Base-by-base conservation (phyloP, 2,797 vertebrate species). In the Chloroceryle amazona region DNA sequence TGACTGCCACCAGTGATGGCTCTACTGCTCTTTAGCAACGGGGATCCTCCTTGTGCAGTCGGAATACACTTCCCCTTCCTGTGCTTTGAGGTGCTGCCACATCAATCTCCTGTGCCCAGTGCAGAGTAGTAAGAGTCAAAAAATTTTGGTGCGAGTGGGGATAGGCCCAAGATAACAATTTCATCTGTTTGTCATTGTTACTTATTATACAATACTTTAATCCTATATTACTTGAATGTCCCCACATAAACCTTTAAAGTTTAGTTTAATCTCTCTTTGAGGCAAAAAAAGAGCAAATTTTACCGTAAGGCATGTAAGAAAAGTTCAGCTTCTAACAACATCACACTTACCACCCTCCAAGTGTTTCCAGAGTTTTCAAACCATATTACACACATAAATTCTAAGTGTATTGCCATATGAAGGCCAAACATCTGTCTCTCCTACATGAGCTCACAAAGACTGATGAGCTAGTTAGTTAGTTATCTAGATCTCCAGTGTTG, bases 341-440 rank as follows among this genome's bases (percentile, higher is more conserved):
- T 49, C 47, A 25, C 47, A 49, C 47, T 49, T 49, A 25, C 47
- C 47, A 49, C 47, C 47, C 13, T 14, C 47, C 47, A 49, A 25
- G 47, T 26, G 47, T 49, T 49, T 25, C 47, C 47, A 49, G 47
- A 49, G 23, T 7, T 49, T 49, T 25, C 47, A 49, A 14, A 49
- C 47, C 23, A 25, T 21, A 75, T n/a, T 46, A 6, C n/a, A 63
- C 35, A 57, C 12, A 31, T n/a, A 29, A 66, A 51, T 3, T 63
- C 1, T 6, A 70, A 61, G 11, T 0, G 0, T 13, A 42, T 31
- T 49, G 14, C 54, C 31, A 11, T 16, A 41, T 0, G 1, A 76
- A 23, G 57, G 20, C 29, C 52, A 78, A 76, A 61, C 10, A 19
- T 49, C 2, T 54, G 18, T 35, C 31, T 19, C 10, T 65, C 18